These are phyloP conservation scores for Cosmia trapezina DNA, from an alignment of 2,888 invertebrate species.

Conservation along the genomic window DNA sequence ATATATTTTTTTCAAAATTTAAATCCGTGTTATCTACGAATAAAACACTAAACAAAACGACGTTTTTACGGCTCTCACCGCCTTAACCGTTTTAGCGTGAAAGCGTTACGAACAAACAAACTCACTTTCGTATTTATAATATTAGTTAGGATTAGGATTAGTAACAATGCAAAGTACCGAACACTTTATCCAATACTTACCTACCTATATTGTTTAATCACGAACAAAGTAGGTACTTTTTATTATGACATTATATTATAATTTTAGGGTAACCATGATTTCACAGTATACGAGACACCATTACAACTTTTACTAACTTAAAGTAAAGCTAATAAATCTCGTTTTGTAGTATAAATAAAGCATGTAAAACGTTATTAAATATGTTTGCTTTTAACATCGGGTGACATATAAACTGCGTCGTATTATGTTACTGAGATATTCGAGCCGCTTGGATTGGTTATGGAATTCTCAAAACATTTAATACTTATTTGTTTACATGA, in stretches of 20 bases:
- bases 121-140: too few species aligned
- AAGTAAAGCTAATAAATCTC: constrained; percentile 57
- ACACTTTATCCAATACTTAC: background rate
- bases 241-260: constrained; percentile 16
- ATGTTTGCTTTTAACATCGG: constrained; percentile 73
- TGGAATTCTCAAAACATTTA: constrained; percentile 59
- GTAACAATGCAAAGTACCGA: background rate
- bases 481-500: constrained; percentile 47
- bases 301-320: constrained; percentile 43
- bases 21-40: too few species aligned
- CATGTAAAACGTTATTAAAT: constrained; percentile 70
- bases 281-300: constrained; percentile 32
- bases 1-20: too few species aligned
- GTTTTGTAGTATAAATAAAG: constrained; percentile 66
- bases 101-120: too few species aligned
- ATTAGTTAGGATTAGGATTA: background rate
- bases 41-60: too few species aligned
- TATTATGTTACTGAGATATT: constrained; percentile 70
- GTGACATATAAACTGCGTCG: constrained; percentile 72
- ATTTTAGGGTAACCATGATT: constrained; percentile 41
- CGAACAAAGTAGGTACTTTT: background rate
- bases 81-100: too few species aligned
- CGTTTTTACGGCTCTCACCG: too few species aligned
- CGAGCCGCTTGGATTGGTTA: constrained; percentile 52
- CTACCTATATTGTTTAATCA: background rate